Evolutionary conservation across 53 echinoderm and acorn worm species (phyloP).

Genomic region (Apostichopus leukothele): DNA sequence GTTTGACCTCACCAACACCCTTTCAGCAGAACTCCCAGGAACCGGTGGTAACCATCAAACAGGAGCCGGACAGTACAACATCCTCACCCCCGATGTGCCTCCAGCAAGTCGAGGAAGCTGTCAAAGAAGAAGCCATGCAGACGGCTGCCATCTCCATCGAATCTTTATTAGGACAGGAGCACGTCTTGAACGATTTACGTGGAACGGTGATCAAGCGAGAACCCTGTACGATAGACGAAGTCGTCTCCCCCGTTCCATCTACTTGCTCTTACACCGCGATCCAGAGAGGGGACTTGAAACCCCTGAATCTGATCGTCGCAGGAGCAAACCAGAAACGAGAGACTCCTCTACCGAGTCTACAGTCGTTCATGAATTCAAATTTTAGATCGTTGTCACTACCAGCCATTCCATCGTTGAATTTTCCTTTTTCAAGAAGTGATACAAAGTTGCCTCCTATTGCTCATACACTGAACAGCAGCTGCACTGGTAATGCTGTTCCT

Average conservation of each 20-base stretch:
- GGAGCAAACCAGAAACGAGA: not conserved
- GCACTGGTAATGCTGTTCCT: not conserved
- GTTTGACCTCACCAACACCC: not conserved
- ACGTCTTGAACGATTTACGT: not conserved
- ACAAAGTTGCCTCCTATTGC: not conserved
- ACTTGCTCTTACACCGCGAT: not conserved
- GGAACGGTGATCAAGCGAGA: conserved; percentile 14
- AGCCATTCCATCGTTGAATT: conserved; percentile 27
- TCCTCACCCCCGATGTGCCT: not conserved
- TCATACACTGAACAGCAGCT: not conserved
- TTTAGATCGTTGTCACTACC: conserved; percentile 21
- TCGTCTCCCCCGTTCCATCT: not conserved
- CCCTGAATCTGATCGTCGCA: conserved; percentile 20
- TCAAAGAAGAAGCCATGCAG: not conserved
- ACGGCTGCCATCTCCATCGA: not conserved
- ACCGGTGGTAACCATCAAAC: conserved; percentile 6
- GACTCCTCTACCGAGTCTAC: not conserved
- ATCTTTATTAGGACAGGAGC: not conserved
- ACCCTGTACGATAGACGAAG: not conserved
- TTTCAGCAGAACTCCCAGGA: not conserved
- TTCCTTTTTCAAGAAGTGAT: not conserved
- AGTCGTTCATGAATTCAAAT: conserved; percentile 26
- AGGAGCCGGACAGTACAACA: conserved; percentile 48
- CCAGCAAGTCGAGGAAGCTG: not conserved
- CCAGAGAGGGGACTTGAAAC: conserved; percentile 5